Conservation (phyloP, 2,888 invertebrate genomes). For the Drosophila parthenogenetica region DNA sequence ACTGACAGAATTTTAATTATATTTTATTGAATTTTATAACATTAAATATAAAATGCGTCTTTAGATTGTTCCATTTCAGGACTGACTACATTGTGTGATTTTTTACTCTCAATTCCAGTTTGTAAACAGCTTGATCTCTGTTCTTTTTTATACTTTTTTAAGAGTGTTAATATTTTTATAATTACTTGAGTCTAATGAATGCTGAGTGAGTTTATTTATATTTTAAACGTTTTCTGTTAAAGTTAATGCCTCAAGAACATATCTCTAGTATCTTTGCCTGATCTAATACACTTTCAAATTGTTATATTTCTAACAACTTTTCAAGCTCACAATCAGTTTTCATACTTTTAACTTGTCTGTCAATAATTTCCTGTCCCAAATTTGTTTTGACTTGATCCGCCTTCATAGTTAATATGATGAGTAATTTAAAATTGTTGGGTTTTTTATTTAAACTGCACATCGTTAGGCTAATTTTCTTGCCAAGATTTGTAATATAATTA, state of each 20-base stretch:
- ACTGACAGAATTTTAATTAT: neutral
- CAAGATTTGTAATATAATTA: slow-evolving; percentile 27
- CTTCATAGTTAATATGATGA: slow-evolving; percentile 1
- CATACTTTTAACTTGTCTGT: slow-evolving; percentile 5
- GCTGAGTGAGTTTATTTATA: too few relatives aligned
- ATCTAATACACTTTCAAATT: neutral
- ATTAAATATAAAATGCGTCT: too few relatives aligned
- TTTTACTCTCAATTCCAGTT: too few relatives aligned
- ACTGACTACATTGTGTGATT: neutral
- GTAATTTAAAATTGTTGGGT: slow-evolving; percentile 8
- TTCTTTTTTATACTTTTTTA: too few relatives aligned
- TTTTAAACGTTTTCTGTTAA: too few relatives aligned
- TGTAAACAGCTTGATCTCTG: too few relatives aligned
- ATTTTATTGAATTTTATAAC: too few relatives aligned
- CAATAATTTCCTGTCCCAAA: neutral
- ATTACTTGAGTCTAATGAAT: too few relatives aligned
- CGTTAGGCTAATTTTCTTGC: slow-evolving; percentile 32
- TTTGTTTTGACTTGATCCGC: neutral
- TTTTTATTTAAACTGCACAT: slow-evolving; percentile 10
- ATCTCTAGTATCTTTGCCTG: neutral
- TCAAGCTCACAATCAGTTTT: slow-evolving; percentile 2
- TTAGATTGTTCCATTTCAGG: neutral
- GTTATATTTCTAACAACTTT: neutral
- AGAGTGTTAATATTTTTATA: too few relatives aligned
- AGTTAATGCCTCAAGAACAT: too few relatives aligned